phyloP scores from a whole-genome alignment of 2,888 invertebrate species.

The Tipula helvola region DNA sequence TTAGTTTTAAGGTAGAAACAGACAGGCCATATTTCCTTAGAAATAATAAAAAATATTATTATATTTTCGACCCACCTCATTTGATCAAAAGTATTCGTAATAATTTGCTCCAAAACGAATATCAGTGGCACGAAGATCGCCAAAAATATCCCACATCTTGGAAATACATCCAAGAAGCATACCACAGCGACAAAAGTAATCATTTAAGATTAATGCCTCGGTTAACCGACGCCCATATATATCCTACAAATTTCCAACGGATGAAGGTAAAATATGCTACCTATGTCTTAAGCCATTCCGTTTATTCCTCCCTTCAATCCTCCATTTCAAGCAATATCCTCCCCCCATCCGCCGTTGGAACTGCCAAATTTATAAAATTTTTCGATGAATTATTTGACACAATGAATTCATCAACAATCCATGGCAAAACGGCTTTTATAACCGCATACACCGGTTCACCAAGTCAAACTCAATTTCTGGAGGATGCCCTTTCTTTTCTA shows the following conservation, averaged over 20 bases:
- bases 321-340: neutral
- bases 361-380: neutral
- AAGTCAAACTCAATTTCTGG: neutral
- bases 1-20: neutral
- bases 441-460: too few species aligned
- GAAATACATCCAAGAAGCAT: neutral
- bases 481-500: neutral
- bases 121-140: too few species aligned
- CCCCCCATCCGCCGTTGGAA: neutral
- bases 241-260: neutral
- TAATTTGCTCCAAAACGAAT: neutral
- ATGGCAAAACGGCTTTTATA: neutral
- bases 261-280: neutral
- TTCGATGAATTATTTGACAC: neutral
- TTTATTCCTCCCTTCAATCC: neutral
- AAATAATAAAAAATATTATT: neutral
- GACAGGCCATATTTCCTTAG: neutral
- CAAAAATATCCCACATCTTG: neutral
- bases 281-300: neutral
- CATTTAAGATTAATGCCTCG: neutral
- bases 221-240: neutral
- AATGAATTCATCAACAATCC: neutral
- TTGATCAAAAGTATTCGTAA: neutral
- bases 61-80: neutral
- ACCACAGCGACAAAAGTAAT: neutral